Conservation (phyloP, 2,797 vertebrate species). For the Hyperoplus lanceolatus region DNA sequence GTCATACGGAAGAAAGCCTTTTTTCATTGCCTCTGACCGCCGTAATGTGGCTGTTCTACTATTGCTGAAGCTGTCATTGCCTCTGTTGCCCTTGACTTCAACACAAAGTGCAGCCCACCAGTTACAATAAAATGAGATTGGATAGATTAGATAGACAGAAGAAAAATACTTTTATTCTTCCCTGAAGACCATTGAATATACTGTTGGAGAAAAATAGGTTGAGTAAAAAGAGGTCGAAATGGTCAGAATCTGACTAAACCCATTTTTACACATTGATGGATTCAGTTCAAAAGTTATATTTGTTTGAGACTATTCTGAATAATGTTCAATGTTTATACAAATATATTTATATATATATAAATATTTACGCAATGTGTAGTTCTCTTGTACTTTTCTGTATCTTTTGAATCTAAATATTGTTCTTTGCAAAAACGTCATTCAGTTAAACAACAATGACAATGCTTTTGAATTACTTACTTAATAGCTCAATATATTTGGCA, state of each 20-base stretch:
- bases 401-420: neutral
- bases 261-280: neutral
- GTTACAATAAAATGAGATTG: slow-evolving; percentile 15
- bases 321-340: no score
- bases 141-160: no score
- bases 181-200: neutral
- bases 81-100: slow-evolving; percentile 15
- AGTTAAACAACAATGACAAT: neutral
- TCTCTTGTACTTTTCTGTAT: neutral
- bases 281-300: neutral
- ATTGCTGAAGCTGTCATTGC: slow-evolving; percentile 15
- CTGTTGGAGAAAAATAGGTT: neutral
- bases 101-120: slow-evolving; percentile 8
- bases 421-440: no score
- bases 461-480: neutral
- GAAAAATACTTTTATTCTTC: no score
- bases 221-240: neutral
- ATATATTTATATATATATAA: no score
- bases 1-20: slow-evolving; percentile 45
- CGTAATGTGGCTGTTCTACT: slow-evolving; percentile 54
- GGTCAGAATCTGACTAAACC: neutral
- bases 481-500: neutral
- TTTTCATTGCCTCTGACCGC: slow-evolving; percentile 32
- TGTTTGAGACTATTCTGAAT: neutral
- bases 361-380: neutral